Evolutionary conservation across 2,113 vertebrate species (phyloP).

Genomic region (Pao palembangensis): DNA sequence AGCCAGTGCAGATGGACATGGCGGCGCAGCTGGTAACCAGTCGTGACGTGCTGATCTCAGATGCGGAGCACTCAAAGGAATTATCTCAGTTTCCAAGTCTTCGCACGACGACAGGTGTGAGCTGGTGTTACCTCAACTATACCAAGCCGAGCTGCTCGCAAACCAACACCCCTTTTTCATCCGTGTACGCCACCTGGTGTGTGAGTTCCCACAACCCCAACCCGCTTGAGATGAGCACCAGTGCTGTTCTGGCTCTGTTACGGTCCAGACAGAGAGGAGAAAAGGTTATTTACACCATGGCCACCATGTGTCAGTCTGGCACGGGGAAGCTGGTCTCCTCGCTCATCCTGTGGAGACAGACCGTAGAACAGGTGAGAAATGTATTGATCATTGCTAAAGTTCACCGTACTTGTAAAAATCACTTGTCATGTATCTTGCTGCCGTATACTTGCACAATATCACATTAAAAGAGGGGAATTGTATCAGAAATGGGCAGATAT

Average conservation of each 20-base stretch:
- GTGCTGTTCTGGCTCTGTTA: conserved; percentile 86
- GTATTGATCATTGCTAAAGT: neutral
- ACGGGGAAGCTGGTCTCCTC: conserved; percentile 90
- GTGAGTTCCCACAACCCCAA: conserved; percentile 93
- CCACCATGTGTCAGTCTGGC: conserved; percentile 88
- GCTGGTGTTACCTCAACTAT: conserved; percentile 98
- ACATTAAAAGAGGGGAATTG: no score
- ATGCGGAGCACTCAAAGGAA: conserved; percentile 79
- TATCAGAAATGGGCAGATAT: no score
- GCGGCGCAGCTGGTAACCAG: conserved; percentile 77
- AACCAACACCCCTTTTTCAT: conserved; percentile 81
- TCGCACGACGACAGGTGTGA: conserved; percentile 93
- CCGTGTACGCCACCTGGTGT: conserved; percentile 92
- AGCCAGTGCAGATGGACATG: conserved; percentile 77
- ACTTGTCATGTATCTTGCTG: no score
- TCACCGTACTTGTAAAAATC: no score
- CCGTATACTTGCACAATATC: no score
- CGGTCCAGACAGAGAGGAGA: conserved; percentile 89
- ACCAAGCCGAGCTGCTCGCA: conserved; percentile 89
- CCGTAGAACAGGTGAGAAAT: conserved; percentile 85
- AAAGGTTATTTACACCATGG: conserved; percentile 86
- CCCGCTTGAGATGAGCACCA: conserved; percentile 87
- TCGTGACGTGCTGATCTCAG: conserved; percentile 76
- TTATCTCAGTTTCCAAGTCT: conserved; percentile 92
- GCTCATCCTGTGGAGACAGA: conserved; percentile 84